Evolutionary conservation across 2,113 vertebrate genomes (phyloP), one percentile per base, ranked within the genome.

Genomic region (Nycticebus coucang): DNA sequence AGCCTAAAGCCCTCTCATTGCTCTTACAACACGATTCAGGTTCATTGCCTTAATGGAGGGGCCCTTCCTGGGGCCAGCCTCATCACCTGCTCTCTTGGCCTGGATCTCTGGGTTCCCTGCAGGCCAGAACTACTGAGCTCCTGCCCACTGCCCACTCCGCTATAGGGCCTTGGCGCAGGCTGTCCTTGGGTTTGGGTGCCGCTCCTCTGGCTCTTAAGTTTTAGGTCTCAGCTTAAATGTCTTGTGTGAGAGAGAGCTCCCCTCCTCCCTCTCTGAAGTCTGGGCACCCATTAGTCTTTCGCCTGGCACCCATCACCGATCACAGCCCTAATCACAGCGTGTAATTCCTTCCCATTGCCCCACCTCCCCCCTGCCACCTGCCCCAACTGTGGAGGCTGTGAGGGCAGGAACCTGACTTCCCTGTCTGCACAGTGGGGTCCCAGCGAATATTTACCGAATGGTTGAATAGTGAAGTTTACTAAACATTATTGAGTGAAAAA

Each of bases 101-200:
- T 78, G 6, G 3, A 19, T 6, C 37, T 7, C 7, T 21, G 1
- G 33, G 55, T 0, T 57, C 13, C 78, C 26, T 28, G 19, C 7
- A 60, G 50, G 9, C 12, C 35, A 4, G 2, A 30, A 33, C 45
- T 50, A 18, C 14, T 24, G 2, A 57, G n/a, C 71, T 45, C 69
- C 62, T 53, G 17, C 71, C 30, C 1, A 15, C 3, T 13, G 13
- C 0, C 3, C 26, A 4, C 26, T 30, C 7, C 2, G 3, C 22
- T 11, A 5, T 41, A 55, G 50, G n/a, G 81, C 72, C 37, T 53
- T 15, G 30, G 11, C 13, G 21, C 0, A 0, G 28, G 77, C 55
- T 88, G 22, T 59, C 5, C 72, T 50, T 24, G 3, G 19, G 4
- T 18, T 37, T 18, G 1, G 26, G 2, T 7, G 41, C 45, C 13